phyloP scores from a whole-genome alignment of 2,888 invertebrate genomes.

The Hecatera dysodea region DNA sequence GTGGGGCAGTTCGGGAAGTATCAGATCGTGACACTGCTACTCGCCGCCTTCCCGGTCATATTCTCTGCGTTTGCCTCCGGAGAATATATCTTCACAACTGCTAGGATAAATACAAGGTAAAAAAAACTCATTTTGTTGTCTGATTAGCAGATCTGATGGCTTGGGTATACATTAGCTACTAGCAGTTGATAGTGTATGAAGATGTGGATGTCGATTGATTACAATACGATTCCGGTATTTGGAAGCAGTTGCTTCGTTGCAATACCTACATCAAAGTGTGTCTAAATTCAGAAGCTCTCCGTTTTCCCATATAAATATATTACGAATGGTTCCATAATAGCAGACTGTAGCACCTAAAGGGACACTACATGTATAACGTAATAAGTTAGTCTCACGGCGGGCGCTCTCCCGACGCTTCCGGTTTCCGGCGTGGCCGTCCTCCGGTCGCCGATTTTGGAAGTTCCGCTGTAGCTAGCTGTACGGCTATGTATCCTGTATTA shows the following conservation, averaged over 20 bases:
- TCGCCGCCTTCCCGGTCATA: slow-evolving; percentile 84
- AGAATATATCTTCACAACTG: slow-evolving; percentile 87
- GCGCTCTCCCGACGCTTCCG: slow-evolving; percentile 12
- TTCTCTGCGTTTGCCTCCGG: slow-evolving; percentile 86
- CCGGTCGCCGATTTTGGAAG: slow-evolving; percentile 15
- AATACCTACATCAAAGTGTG: background rate
- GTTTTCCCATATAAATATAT: background rate
- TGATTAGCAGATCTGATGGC: background rate
- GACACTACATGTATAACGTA: background rate
- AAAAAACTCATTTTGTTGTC: background rate
- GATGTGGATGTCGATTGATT: too few relatives aligned
- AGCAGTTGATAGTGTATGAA: background rate
- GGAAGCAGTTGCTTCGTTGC: too few relatives aligned
- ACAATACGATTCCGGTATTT: background rate
- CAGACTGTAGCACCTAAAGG: background rate
- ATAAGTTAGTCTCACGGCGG: background rate
- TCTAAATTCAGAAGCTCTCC: background rate
- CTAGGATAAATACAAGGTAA: slow-evolving; percentile 84
- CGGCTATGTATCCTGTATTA: background rate
- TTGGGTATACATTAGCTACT: background rate
- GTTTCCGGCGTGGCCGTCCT: slow-evolving; percentile 2
- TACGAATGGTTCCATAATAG: background rate
- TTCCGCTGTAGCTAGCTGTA: background rate
- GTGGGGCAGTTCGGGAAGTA: slow-evolving; percentile 86
- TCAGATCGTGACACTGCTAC: slow-evolving; percentile 80